phyloP scores from a whole-genome alignment of 2,113 vertebrate genomes.

The Nyctereutes procyonoides region DNA sequence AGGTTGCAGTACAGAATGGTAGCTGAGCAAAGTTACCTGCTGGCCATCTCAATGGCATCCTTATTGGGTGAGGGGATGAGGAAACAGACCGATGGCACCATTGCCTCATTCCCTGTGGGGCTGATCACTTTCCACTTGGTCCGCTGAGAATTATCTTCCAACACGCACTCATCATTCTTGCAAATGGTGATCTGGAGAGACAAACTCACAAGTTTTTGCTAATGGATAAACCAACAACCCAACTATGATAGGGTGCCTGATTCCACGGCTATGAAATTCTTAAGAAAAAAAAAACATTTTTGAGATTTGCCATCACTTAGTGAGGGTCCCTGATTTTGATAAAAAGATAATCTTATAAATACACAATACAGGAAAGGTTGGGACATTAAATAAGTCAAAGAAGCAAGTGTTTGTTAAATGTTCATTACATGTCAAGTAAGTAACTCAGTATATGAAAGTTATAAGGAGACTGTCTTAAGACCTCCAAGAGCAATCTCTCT shows the following conservation, averaged over 20 bases:
- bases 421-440: neutral
- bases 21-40: conserved; percentile 89
- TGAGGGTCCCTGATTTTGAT: neutral
- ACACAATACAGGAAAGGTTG: neutral
- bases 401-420: conserved; percentile 22
- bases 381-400: conserved; percentile 37
- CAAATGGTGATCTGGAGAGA: conserved; percentile 93
- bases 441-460: conserved; percentile 5
- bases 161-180: conserved; percentile 96
- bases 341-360: neutral
- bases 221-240: conserved; percentile 48
- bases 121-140: conserved; percentile 99
- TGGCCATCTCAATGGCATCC: conserved; percentile 94
- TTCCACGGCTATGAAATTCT: neutral
- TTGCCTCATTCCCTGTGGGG: conserved; percentile 97
- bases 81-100: conserved; percentile 99
- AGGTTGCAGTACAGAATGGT: neutral
- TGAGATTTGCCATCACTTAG: conserved; percentile 19
- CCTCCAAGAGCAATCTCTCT: neutral
- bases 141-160: conserved; percentile 97
- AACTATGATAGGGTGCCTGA: conserved; percentile 13
- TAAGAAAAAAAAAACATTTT: conserved; percentile 32
- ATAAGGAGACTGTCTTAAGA: neutral
- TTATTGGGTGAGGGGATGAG: conserved; percentile 95
- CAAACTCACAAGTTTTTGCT: conserved; percentile 46